Conservation (phyloP, 1,140 invertebrate species). For the Chelonus insularis region DNA sequence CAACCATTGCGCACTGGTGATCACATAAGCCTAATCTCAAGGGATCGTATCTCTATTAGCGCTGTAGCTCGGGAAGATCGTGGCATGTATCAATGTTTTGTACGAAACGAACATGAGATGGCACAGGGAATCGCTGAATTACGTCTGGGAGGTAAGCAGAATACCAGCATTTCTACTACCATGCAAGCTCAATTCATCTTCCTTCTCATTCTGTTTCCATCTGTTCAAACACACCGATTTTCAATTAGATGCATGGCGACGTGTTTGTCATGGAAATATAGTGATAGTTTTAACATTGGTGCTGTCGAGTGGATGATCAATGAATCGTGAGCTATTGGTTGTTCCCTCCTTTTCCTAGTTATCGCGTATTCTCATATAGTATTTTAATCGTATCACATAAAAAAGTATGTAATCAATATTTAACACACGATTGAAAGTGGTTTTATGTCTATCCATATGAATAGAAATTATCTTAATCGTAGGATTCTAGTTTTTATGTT, state of each 20-base stretch:
- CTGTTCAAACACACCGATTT: conserved; percentile 17
- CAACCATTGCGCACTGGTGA: conserved; percentile 64
- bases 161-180: conserved; percentile 12
- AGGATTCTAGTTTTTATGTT: no score
- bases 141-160: conserved; percentile 69
- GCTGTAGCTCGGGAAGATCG: conserved; percentile 73
- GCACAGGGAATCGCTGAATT: conserved; percentile 75
- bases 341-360: conserved; percentile 3
- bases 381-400: no score
- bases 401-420: no score
- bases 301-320: conserved; percentile 4
- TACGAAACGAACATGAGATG: conserved; percentile 70
- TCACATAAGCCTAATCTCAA: conserved; percentile 58
- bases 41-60: conserved; percentile 65
- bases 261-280: conserved; percentile 12
- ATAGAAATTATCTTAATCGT: no score
- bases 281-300: not conserved
- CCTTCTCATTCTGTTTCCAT: not conserved
- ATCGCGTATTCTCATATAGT: not conserved
- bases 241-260: conserved; percentile 17
- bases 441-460: no score
- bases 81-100: conserved; percentile 85
- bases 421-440: not conserved
- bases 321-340: conserved; percentile 9
- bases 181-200: not conserved